These are phyloP conservation scores for Cyprinodon variegatus DNA, from an alignment of 2,113 vertebrate species.

Conservation along the genomic window DNA sequence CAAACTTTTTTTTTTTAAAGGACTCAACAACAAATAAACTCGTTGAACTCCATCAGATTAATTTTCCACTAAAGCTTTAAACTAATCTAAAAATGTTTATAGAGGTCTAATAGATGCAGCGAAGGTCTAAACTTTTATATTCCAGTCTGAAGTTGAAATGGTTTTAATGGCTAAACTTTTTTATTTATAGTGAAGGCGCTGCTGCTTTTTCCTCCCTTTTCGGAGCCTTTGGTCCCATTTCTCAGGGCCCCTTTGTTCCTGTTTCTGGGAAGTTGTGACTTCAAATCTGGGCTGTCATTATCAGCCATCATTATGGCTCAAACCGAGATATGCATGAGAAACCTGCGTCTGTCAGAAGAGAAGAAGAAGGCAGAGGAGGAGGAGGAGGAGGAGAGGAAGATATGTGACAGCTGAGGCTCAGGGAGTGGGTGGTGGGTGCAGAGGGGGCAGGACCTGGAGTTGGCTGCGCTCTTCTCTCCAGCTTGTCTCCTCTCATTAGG, in stretches of 20 bases:
- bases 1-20: too few relatives aligned
- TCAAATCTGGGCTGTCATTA: conserved; percentile 68
- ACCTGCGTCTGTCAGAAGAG: conserved; percentile 56
- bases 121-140: background rate
- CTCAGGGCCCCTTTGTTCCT: conserved; percentile 62
- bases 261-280: conserved; percentile 60
- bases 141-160: background rate
- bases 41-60: too few relatives aligned
- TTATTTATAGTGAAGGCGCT: background rate
- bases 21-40: too few relatives aligned
- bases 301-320: conserved; percentile 67
- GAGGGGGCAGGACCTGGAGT: conserved; percentile 76
- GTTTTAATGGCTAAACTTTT: background rate
- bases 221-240: conserved; percentile 32
- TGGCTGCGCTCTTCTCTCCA: conserved; percentile 69
- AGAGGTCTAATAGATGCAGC: too few relatives aligned
- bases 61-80: too few relatives aligned
- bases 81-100: too few relatives aligned
- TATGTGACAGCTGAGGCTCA: conserved; percentile 75
- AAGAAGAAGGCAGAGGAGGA: conserved; percentile 11
- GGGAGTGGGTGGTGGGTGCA: conserved; percentile 73
- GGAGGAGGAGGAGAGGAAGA: conserved; percentile 10
- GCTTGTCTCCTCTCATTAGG: conserved; percentile 77
- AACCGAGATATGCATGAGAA: conserved; percentile 59
- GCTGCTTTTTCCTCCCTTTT: conserved; percentile 27